These are phyloP conservation scores for Micoletzkya japonica DNA, from an alignment of 2,888 invertebrate species.

Conservation along the genomic window DNA sequence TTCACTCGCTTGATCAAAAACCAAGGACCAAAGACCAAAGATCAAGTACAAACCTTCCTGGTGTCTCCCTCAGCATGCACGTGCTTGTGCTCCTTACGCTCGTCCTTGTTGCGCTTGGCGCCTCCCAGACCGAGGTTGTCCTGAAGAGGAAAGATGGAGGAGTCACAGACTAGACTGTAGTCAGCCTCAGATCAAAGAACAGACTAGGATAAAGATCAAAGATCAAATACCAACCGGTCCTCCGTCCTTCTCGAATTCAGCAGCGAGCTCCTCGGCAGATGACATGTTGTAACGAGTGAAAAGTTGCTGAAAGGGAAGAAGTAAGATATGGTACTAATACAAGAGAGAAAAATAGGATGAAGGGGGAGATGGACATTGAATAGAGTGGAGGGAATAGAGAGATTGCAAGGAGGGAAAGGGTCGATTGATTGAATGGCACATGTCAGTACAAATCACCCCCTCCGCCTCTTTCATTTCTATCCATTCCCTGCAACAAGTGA, in stretches of 20 bases:
- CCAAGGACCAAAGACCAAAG: constrained; percentile 8
- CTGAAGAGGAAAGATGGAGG: too few relatives aligned
- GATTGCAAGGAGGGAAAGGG: not conserved
- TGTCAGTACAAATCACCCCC: too few relatives aligned
- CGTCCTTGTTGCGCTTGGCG: constrained; percentile 56
- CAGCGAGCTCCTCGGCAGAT: constrained; percentile 53
- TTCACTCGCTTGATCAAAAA: not conserved
- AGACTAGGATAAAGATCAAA: constrained; percentile 1
- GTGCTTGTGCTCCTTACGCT: constrained; percentile 59
- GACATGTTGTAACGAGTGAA: constrained; percentile 34
- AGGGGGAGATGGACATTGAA: not conserved
- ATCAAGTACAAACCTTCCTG: constrained; percentile 34
- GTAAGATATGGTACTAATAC: not conserved
- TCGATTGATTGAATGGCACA: not conserved
- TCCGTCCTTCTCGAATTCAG: constrained; percentile 51
- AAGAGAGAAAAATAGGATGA: not conserved
- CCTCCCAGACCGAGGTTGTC: constrained; percentile 31
- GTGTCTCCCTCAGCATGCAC: constrained; percentile 55
- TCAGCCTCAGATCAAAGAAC: too few relatives aligned
- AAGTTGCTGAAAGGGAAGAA: constrained; percentile 6
- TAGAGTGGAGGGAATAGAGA: not conserved
- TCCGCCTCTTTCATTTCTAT: too few relatives aligned
- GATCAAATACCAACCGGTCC: constrained; percentile 45
- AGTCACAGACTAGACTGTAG: too few relatives aligned
- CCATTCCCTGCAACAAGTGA: too few relatives aligned